phyloP scores from a whole-genome alignment of 2,888 invertebrate genomes.

The Tetragonisca angustula region DNA sequence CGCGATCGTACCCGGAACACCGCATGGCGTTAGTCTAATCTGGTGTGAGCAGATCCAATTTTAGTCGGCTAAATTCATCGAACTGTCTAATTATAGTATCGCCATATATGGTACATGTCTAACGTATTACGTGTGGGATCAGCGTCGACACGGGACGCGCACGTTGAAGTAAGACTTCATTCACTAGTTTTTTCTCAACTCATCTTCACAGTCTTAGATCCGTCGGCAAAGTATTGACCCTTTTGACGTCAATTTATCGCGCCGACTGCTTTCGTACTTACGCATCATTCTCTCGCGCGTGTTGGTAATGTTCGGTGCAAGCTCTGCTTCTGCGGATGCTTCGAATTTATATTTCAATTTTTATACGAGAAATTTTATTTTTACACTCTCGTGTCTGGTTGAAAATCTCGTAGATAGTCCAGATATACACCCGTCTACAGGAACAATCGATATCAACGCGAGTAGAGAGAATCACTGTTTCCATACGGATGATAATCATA shows the following conservation, averaged over 20 bases:
- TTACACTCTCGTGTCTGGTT: background rate
- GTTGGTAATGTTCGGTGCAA: background rate
- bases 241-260: conserved; percentile 72
- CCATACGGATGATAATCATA: background rate
- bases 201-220: background rate
- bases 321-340: background rate
- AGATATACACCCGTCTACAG: too few relatives aligned
- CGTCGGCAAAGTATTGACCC: conserved; percentile 69
- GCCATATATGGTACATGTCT: conserved; percentile 70
- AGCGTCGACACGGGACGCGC: conserved; percentile 45
- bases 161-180: conserved; percentile 69
- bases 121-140: conserved; percentile 46
- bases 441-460: too few relatives aligned
- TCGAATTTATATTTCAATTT: background rate
- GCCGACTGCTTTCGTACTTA: conserved; percentile 6
- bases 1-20: conserved; percentile 34
- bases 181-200: conserved; percentile 70
- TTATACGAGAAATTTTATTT: background rate
- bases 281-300: background rate
- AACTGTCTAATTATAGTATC: conserved; percentile 74
- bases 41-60: conserved; percentile 72
- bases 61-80: conserved; percentile 65
- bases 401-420: background rate
- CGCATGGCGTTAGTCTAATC: conserved; percentile 50
- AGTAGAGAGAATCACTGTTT: background rate